Evolutionary conservation across 2,797 vertebrate species (phyloP).

Genomic region (Coreius guichenoti): DNA sequence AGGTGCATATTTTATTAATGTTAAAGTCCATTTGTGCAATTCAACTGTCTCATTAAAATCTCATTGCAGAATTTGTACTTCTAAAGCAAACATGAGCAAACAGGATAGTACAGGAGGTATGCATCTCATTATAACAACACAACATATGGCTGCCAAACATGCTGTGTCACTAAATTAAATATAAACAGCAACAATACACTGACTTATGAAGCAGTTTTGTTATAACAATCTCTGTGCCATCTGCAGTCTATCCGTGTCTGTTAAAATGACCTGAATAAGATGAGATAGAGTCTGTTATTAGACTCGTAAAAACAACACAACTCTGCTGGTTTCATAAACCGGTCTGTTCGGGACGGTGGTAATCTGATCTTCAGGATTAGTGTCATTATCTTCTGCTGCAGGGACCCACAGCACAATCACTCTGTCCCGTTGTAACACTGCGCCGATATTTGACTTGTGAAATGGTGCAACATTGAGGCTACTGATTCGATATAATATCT

Average conservation of each 20-base stretch:
- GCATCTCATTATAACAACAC: neutral
- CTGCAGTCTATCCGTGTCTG: neutral
- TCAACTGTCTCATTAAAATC: neutral
- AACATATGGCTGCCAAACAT: constrained; percentile 15
- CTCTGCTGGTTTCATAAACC: neutral
- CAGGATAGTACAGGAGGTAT: neutral
- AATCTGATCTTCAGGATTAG: constrained; percentile 43
- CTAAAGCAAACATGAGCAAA: neutral
- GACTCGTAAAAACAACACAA: constrained; percentile 12
- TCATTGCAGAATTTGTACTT: neutral
- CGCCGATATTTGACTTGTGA: constrained; percentile 28
- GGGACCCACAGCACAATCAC: constrained; percentile 34
- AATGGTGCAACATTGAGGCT: neutral
- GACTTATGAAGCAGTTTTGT: neutral
- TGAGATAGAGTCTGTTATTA: constrained; percentile 2
- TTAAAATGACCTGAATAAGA: constrained; percentile 10
- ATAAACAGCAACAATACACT: neutral
- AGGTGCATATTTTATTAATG: neutral
- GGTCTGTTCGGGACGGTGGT: constrained; percentile 2
- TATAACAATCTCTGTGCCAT: neutral
- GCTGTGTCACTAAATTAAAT: neutral
- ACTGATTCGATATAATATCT: neutral
- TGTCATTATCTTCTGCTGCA: constrained; percentile 26
- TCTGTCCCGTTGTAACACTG: constrained; percentile 20
- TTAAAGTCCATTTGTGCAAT: neutral